These are phyloP conservation scores for Rhysida immarginata DNA, from an alignment of 1,140 invertebrate species.

Conservation along the genomic window DNA sequence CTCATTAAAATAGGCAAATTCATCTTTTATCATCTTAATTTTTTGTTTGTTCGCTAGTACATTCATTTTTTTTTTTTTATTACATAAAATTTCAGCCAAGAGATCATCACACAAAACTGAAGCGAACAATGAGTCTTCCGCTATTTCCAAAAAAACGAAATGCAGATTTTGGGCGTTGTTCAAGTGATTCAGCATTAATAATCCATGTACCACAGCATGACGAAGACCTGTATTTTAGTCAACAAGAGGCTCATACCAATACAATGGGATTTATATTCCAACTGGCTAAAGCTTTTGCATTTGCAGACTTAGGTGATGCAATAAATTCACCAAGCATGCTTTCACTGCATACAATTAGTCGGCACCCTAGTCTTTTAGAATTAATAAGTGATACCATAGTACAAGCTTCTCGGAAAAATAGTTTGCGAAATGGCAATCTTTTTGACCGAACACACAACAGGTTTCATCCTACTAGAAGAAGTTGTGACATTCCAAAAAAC, in stretches of 20 bases:
- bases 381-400: background rate
- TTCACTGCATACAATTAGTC: background rate
- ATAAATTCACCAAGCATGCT: background rate
- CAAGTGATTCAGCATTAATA: background rate
- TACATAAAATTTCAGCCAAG: background rate
- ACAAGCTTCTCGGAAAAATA: background rate
- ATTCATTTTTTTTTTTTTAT: too few relatives aligned
- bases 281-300: constrained; percentile 4
- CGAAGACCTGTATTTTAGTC: background rate
- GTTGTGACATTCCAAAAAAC: background rate
- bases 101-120: background rate
- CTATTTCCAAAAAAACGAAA: background rate
- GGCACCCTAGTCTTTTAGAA: background rate
- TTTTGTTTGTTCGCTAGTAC: too few relatives aligned
- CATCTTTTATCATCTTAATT: background rate
- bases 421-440: background rate
- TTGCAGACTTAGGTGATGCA: background rate
- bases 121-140: background rate
- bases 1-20: too few relatives aligned
- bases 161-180: background rate
- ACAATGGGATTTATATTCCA: constrained; percentile 3
- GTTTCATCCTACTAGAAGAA: background rate
- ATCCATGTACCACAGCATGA: background rate
- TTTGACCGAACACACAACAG: too few relatives aligned
- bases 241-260: constrained; percentile 2